Percentiles rank a stretch among this genome's conserved stretches.
Evolutionary conservation across 92 coral and sea anemone species (phyloP).

Genomic region (Siderastrea radians): DNA sequence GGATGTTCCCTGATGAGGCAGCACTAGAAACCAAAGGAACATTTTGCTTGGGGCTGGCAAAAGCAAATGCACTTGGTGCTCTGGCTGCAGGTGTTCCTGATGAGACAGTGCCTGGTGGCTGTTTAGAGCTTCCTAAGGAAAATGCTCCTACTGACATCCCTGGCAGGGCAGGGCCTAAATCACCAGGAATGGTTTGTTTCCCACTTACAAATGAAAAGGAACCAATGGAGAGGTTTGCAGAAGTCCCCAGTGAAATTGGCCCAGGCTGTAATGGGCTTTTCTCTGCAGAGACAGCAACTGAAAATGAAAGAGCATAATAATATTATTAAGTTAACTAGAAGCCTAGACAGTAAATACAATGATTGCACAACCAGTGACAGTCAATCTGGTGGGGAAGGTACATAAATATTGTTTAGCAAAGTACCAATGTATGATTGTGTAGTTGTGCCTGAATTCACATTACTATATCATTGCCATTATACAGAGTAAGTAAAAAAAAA

Average conservation of each 20-base stretch:
- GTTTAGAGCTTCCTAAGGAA: constrained; percentile 12
- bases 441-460: too few species aligned
- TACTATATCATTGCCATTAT: too few species aligned
- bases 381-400: neutral
- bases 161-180: neutral
- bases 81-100: neutral
- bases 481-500: too few species aligned
- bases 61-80: neutral
- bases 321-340: neutral
- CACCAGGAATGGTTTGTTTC: neutral
- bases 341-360: neutral
- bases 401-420: too few species aligned
- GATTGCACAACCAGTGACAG: neutral
- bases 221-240: constrained; percentile 15
- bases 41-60: constrained; percentile 13
- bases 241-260: neutral
- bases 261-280: neutral
- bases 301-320: neutral
- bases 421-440: too few species aligned
- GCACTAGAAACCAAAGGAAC: neutral
- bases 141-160: constrained; percentile 1
- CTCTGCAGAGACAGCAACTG: neutral
- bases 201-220: neutral
- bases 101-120: neutral
- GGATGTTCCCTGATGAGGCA: neutral